Evolutionary conservation across 2,113 vertebrate genomes (phyloP), one percentile per base, ranked within the genome.

Genomic region (Chaetura pelagica): DNA sequence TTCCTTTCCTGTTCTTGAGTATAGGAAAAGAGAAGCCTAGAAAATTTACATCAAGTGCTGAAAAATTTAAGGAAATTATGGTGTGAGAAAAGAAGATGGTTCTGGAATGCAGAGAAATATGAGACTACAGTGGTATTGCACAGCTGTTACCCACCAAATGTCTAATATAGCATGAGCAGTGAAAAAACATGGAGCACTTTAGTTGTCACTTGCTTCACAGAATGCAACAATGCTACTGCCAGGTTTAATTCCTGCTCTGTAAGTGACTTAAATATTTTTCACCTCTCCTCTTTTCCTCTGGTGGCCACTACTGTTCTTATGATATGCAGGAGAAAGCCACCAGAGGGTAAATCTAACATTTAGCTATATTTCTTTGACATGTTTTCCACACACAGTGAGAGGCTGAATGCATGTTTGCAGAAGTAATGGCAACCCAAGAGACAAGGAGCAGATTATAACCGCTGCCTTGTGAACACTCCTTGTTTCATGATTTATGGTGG

Each of bases 241-340:
- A 89, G 44, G 7, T 62, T 68, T 84, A 29, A 32, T 64, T 87
- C 48, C 8, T 9, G 21, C 38, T 84, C 61, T 87, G 35, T 40
- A 86, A 88, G 52, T n/a, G 32, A 42, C 48, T 83, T n/a, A 94
- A 94, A 61, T 61, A 77, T 57, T 86, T 96, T 87, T 74, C 21
- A n/a, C 21, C 12, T 68, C 19, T 82, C 12, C 8, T 75, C 29
- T 92, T 94, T 72, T n/a, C 63, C 76, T 87, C 78, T n/a, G 5
- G 29, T 74, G 64, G 29, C 16, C 2, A 1, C 10, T 51, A 30
- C 51, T 64, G 19, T 49, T 91, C 20, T 35, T 68, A 24, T 4
- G 4, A 88, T 55, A 89, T 38, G 10, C 22, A 51, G 20, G 30
- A 86, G 21, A 93, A 74, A 75, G 22, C 30, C 52, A 84, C 48